phyloP scores from a whole-genome alignment of 2,113 vertebrate genomes.

The Nesogale talazaci region DNA sequence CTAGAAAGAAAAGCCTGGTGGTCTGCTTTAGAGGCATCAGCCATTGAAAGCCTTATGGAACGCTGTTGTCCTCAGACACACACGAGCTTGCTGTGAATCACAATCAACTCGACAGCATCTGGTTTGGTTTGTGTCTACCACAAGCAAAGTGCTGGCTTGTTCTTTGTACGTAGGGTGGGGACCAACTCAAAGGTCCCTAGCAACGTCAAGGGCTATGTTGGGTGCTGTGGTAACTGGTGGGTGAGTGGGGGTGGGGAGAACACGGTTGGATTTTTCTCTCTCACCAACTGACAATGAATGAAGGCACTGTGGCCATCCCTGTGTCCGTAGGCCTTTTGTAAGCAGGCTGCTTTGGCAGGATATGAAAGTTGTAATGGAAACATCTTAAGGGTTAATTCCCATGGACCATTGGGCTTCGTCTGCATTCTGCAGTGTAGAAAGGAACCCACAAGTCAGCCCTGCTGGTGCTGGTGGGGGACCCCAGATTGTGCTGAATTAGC shows the following conservation, averaged over 20 bases:
- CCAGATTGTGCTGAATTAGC: no score
- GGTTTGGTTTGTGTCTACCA: background rate
- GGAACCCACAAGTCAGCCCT: background rate
- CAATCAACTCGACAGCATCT: background rate
- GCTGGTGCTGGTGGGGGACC: background rate
- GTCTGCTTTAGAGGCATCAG: background rate
- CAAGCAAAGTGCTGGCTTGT: background rate
- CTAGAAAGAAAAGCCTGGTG: background rate
- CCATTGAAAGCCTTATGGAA: background rate
- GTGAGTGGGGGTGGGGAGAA: background rate
- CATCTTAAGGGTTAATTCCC: background rate
- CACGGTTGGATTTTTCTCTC: background rate
- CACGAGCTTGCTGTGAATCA: background rate
- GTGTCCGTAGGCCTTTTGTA: background rate
- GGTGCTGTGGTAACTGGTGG: background rate
- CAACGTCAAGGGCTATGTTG: no score
- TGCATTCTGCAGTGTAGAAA: background rate
- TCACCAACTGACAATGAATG: background rate
- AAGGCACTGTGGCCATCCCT: background rate
- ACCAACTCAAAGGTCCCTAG: no score
- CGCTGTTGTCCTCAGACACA: background rate
- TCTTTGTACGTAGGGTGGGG: no score
- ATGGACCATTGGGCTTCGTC: background rate
- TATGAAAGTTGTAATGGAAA: background rate
- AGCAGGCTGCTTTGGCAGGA: background rate